A percentile compares a stretch with the other conserved stretches of the same genome.
These are phyloP conservation scores for Poecile atricapillus DNA, from an alignment of 2,113 vertebrate species.

Conservation along the genomic window DNA sequence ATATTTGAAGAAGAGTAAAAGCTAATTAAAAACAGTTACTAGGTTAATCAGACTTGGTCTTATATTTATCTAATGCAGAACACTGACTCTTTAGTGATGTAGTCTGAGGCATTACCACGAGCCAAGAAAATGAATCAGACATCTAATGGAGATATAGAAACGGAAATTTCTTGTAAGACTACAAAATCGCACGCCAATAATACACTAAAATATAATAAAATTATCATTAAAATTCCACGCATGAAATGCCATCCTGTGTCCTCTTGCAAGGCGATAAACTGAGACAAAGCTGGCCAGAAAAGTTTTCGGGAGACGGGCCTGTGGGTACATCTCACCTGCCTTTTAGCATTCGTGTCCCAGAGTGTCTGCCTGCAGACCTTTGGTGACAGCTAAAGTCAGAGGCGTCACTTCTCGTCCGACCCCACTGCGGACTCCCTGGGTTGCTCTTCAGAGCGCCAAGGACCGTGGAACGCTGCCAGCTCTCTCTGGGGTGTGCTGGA, in stretches of 20 bases:
- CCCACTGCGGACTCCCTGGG: accelerated
- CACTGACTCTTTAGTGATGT: slow-evolving; percentile 39
- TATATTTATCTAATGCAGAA: slow-evolving; percentile 62
- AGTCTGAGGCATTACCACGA: slow-evolving; percentile 25
- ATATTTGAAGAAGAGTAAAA: slow-evolving; percentile 53
- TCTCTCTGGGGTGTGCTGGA: background rate
- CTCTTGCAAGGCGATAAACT: background rate
- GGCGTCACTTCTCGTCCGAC: accelerated
- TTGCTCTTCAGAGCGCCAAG: background rate
- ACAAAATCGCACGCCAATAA: slow-evolving; percentile 52
- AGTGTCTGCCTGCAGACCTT: background rate
- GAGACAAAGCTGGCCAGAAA: background rate
- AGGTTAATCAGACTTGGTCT: slow-evolving; percentile 58
- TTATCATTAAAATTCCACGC: slow-evolving; percentile 62
- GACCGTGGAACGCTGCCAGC: background rate
- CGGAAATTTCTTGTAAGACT: slow-evolving; percentile 70
- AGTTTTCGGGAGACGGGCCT: background rate
- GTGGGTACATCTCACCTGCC: background rate
- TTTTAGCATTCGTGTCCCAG: background rate
- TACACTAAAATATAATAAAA: slow-evolving; percentile 60
- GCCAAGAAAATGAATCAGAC: slow-evolving; percentile 71
- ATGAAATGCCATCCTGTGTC: background rate
- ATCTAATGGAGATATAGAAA: slow-evolving; percentile 68
- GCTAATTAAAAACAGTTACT: slow-evolving; percentile 69
- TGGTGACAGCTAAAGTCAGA: background rate